Conservation (phyloP, 2,113 vertebrate species). For the Microcebus jonahi region DNA sequence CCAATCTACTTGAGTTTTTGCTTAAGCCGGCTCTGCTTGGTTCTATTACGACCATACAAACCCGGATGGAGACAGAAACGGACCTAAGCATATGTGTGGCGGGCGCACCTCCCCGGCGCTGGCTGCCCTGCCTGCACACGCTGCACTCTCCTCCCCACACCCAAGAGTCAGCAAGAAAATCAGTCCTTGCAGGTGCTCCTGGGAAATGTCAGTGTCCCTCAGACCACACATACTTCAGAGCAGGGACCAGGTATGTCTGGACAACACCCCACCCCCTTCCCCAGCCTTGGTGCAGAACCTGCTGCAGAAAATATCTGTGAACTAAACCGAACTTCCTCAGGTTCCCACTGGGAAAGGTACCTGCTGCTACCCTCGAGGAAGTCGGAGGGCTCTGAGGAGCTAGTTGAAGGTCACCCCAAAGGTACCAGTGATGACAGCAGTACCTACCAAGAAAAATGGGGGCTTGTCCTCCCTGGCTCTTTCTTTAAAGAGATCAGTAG, state of each 20-base stretch:
- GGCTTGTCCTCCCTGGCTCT: background rate
- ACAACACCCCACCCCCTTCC: too few species aligned
- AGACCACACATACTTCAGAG: background rate
- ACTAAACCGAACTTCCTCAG: background rate
- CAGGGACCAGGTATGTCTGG: background rate
- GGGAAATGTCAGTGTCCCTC: background rate
- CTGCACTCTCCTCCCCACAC: background rate
- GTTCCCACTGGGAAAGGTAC: background rate
- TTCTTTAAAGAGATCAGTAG: background rate
- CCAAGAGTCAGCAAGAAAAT: background rate
- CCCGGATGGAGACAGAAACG: background rate
- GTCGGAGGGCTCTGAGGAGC: background rate
- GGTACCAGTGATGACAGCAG: background rate
- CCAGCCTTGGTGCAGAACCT: too few species aligned
- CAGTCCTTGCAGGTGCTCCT: background rate
- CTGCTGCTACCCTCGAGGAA: background rate
- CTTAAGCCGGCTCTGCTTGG: background rate
- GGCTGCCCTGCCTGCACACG: rapidly evolving
- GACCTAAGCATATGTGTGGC: background rate
- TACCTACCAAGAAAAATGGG: rapidly evolving
- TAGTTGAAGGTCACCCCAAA: background rate
- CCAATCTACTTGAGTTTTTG: background rate
- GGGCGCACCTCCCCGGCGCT: rapidly evolving
- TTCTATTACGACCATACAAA: background rate
- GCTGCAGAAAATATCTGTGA: background rate